Evolutionary conservation across 2,888 invertebrate genomes (phyloP).

Genomic region (Cheilosia grossa): DNA sequence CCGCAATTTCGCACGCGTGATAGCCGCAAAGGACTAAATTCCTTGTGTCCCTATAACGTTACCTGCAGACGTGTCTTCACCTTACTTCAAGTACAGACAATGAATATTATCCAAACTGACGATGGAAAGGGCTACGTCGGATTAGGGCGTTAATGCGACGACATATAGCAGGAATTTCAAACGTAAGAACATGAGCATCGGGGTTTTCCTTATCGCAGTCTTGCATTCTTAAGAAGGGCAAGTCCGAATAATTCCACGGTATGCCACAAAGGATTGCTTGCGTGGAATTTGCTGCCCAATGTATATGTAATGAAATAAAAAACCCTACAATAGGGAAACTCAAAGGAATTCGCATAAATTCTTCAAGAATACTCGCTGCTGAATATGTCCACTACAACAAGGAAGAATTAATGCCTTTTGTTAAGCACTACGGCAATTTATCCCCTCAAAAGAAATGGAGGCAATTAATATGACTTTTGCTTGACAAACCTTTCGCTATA

Average conservation of each 20-base stretch:
- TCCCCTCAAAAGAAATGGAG: conserved; percentile 7
- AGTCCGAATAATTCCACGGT: conserved; percentile 25
- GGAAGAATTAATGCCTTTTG: conserved; percentile 20
- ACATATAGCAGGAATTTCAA: conserved; percentile 40
- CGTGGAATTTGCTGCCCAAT: conserved; percentile 5
- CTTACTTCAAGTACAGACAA: conserved; percentile 5
- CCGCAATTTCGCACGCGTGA: conserved; percentile 10
- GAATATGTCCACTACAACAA: conserved; percentile 19
- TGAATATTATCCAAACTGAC: conserved; percentile 14
- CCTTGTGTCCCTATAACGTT: not conserved
- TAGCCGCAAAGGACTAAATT: conserved; percentile 16
- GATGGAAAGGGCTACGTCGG: conserved; percentile 7
- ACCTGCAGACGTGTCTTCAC: conserved; percentile 16
- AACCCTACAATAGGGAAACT: not conserved
- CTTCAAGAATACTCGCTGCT: not conserved
- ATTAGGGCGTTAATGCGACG: conserved; percentile 36
- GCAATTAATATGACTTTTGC: conserved; percentile 34
- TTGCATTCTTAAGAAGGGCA: conserved; percentile 32
- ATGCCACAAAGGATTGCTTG: conserved; percentile 24
- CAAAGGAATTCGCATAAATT: conserved; percentile 32
- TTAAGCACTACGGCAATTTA: conserved; percentile 20
- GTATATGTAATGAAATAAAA: not conserved
- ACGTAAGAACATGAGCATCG: conserved; percentile 32
- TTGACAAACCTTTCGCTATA: not conserved
- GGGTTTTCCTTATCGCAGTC: conserved; percentile 34